Evolutionary conservation across 2,113 vertebrate species (phyloP), one percentile per base, ranked within the genome.

Genomic region (Tringa solitaria): DNA sequence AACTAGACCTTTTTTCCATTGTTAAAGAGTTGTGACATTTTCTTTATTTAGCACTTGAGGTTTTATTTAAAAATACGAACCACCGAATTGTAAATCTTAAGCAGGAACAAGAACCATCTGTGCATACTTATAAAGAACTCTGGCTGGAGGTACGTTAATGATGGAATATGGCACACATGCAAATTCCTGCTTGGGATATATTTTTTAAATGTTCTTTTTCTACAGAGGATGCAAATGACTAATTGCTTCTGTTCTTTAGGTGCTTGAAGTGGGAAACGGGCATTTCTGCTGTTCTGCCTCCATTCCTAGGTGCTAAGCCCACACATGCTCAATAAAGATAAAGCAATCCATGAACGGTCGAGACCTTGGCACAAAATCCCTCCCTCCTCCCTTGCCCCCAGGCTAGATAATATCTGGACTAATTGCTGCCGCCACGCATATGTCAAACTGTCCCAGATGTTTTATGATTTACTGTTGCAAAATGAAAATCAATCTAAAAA

Each of bases 51-150:
- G 95, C 48, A 60, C 41, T 89, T 69, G 74, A 54, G 37, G 48
- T 73, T 96, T 89, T 95, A 79, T 84, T 96, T 89, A 76, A 93
- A 91, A 95, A 79, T 87, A 93, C 3, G 16, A 95, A 73, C 33
- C 35, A 76, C 48, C 12, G 10, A 93, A 84, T 81, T 91, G 61
- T 89, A 96, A 95, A 92, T 89, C 90, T 89, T 61, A 87, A 82
- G 51, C 63, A 84, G 86, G 90, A 91, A 87, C 53, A 75, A 9
- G 37, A 91, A 80, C 91, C 94, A 89, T 95, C 90, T 96, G 88
- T 84, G 70, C 63, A 57, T 65, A 60, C 80, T 78, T 87, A 87
- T 22, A 30, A 82, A 91, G 65, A 19, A 32, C 12, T 51, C 48
- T 84, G 54, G 48, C 45, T 82, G 69, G 69, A 90, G 80, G 56